phyloP scores from a whole-genome alignment of 2,113 vertebrate genomes.

The Eonycteris spelaea region DNA sequence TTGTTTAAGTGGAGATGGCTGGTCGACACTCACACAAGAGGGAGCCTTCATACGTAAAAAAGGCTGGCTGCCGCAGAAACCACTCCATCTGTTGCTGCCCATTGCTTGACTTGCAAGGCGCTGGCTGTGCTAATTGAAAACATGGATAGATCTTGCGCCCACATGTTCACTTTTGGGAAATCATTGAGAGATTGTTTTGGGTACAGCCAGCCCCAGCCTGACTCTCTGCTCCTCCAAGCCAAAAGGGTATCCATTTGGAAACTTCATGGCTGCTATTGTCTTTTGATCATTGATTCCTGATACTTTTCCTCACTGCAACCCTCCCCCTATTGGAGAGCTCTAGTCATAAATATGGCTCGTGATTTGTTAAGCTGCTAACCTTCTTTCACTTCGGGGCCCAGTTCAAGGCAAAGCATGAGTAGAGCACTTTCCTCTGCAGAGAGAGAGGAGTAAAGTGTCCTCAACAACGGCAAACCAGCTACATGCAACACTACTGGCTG shows the following conservation, averaged over 20 bases:
- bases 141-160: constrained; percentile 42
- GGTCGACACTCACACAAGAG: constrained; percentile 65
- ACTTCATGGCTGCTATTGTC: not conserved
- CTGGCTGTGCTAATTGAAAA: constrained; percentile 61
- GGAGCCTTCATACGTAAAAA: constrained; percentile 70
- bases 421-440: not conserved
- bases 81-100: constrained; percentile 69
- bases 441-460: not conserved
- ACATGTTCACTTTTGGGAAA: constrained; percentile 50
- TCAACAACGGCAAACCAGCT: not conserved
- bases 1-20: constrained; percentile 74
- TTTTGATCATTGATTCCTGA: constrained; percentile 21
- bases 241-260: not conserved
- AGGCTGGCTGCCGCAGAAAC: constrained; percentile 54
- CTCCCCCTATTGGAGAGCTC: not conserved
- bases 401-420: not conserved
- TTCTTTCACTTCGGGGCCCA: not conserved
- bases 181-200: not conserved
- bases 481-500: accelerated
- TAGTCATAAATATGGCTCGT: not conserved
- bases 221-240: not conserved
- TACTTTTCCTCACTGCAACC: not conserved
- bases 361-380: constrained; percentile 20
- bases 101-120: not conserved
- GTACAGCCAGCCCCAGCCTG: not conserved